Conservation (phyloP, 2,113 vertebrate genomes). For the Esox niger region DNA sequence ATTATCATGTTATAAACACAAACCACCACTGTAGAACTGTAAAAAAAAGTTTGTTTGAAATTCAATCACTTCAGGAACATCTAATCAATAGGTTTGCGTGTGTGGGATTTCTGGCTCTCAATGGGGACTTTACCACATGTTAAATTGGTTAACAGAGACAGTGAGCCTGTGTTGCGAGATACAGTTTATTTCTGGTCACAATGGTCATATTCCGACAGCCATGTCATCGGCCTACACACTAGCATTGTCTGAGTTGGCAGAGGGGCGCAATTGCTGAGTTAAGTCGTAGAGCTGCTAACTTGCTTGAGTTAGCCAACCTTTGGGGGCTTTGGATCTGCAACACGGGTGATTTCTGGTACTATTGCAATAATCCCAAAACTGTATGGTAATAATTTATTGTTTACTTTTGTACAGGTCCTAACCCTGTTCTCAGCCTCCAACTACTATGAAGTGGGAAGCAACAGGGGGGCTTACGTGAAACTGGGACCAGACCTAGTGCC, state of each 20-base stretch:
- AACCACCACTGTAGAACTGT: no score
- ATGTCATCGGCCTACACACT: background rate
- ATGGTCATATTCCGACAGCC: background rate
- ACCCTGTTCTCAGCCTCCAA: constrained; percentile 97
- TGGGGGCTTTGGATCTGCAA: background rate
- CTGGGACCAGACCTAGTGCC: constrained; percentile 86
- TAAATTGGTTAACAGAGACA: no score
- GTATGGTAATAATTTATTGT: background rate
- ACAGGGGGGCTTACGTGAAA: constrained; percentile 90
- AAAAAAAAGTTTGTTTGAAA: no score
- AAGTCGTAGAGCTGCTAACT: background rate
- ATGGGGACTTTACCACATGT: no score
- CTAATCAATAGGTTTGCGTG: no score
- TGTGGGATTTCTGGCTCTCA: no score
- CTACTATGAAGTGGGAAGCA: constrained; percentile 93
- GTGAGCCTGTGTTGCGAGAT: background rate
- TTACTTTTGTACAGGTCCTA: constrained; percentile 75
- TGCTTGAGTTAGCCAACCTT: background rate
- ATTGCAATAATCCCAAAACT: background rate
- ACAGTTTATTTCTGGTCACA: background rate
- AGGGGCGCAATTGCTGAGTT: background rate
- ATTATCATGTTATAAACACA: no score
- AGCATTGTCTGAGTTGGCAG: background rate
- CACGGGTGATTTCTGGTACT: background rate
- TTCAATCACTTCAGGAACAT: no score